These are phyloP conservation scores for Melanotaenia parkinsoni DNA, from an alignment of 2,797 vertebrate genomes.

Conservation along the genomic window DNA sequence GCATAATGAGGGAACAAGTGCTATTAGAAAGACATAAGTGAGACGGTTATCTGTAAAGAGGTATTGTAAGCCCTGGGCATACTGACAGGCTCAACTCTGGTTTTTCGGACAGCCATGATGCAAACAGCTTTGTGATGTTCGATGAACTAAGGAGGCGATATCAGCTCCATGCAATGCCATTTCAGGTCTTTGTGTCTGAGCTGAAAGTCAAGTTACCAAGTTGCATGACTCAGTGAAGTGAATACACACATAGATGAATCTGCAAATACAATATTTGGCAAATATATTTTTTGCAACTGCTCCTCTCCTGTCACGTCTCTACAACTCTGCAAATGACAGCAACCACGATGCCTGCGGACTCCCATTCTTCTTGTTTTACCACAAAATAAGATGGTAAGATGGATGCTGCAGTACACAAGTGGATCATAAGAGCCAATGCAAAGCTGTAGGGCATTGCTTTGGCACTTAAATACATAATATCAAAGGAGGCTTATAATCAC, in stretches of 20 bases:
- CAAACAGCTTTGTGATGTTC: neutral
- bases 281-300: slow-evolving; percentile 17
- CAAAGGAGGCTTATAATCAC: slow-evolving; percentile 37
- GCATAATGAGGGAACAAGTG: slow-evolving; percentile 59
- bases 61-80: slow-evolving; percentile 1
- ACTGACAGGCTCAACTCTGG: slow-evolving; percentile 17
- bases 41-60: slow-evolving; percentile 37
- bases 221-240: slow-evolving; percentile 10
- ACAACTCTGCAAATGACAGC: slow-evolving; percentile 17
- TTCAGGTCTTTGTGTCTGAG: slow-evolving; percentile 1
- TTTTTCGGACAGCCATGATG: slow-evolving; percentile 11
- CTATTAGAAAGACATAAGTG: slow-evolving; percentile 42
- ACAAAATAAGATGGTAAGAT: slow-evolving; percentile 12
- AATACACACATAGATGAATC: neutral
- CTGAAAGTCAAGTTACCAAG: neutral
- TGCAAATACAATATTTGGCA: slow-evolving; percentile 13
- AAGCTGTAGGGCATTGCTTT: slow-evolving; percentile 27
- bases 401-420: slow-evolving; percentile 28
- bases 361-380: neutral
- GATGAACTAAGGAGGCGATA: neutral
- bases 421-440: slow-evolving; percentile 14
- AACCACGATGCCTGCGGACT: neutral
- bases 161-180: neutral
- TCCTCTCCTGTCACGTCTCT: slow-evolving; percentile 15
- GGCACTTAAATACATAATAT: slow-evolving; percentile 42